Percentiles rank a stretch among this genome's conserved stretches.
phyloP scores from a whole-genome alignment of 2,797 vertebrate species.

The Spea hammondii region DNA sequence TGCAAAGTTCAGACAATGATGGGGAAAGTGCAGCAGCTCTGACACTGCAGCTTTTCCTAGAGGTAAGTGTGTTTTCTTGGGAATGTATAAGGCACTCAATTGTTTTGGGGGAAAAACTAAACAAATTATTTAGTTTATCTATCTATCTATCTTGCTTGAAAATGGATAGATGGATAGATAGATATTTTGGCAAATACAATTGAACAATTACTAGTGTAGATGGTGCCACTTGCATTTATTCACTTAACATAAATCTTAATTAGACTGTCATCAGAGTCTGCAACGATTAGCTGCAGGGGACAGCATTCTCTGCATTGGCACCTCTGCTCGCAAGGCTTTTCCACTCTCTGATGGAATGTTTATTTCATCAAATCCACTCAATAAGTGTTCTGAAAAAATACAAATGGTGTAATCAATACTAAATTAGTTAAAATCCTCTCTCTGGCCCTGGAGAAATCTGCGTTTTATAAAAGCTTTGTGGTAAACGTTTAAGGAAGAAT shows the following conservation, averaged over 20 bases:
- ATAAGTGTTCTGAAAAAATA: slow-evolving; percentile 28
- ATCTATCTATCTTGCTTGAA: too few relatives aligned
- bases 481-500: neutral
- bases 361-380: slow-evolving; percentile 19
- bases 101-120: too few relatives aligned
- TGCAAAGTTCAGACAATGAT: too few relatives aligned
- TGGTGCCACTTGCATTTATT: neutral
- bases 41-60: too few relatives aligned
- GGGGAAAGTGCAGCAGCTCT: too few relatives aligned
- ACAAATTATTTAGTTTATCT: too few relatives aligned
- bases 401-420: slow-evolving; percentile 18
- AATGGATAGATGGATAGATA: too few relatives aligned
- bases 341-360: slow-evolving; percentile 8
- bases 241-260: slow-evolving; percentile 4
- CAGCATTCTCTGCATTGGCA: neutral
- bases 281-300: slow-evolving; percentile 25
- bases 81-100: too few relatives aligned
- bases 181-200: too few relatives aligned
- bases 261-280: neutral
- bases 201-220: neutral
- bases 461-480: neutral
- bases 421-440: slow-evolving; percentile 20
- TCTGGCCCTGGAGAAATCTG: neutral
- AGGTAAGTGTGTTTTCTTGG: too few relatives aligned
- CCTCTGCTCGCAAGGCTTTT: neutral